Evolutionary conservation across 2,888 invertebrate species (phyloP), one percentile per base, ranked within the genome.

Genomic region (Ischnus inquisitorius): DNA sequence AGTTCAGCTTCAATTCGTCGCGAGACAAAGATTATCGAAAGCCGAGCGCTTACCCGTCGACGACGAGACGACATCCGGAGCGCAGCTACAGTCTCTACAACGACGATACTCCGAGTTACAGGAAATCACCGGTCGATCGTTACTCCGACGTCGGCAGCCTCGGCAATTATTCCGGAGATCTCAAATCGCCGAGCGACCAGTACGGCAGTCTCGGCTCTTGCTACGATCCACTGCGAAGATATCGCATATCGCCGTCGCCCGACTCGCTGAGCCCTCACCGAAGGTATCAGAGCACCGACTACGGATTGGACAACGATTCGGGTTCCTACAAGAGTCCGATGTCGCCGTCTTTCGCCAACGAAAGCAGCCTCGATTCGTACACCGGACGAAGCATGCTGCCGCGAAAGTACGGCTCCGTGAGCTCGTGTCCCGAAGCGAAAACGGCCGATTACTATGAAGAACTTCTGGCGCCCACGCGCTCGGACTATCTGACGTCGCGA

Each of bases 371-470:
- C n/a, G 91, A 90, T 8, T 79, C 87, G 3, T 87, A 88, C 51
- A 64, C 81, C 34, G 69, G 81, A 22, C 86, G 86, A 46, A 88
- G 87, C 12, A 86, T 87, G 2, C 51, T 92, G 12, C 90, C 92
- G 5, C 87, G 90, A 43, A 92, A 91, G 57, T 92, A 92, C 46
- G 89, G 90, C 2, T 91, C 90, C n/a, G 89, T 88, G 0, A 81
- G 88, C 5, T 85, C 89, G 2, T 88, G 87, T 64, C 80, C 89
- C 0, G 90, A 91, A 34, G 90, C 92, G 0, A 93, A 92, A 82
- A 91, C 90, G 3, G 90, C 92, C 1, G 91, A 92, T 64, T 93
- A 93, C 76, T 93, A 91, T 78, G 93, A 93, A 83, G 92, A 93
- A 43, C 84, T 93, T 8, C 75, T 93, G 65, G 85, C 93, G 0